Percentiles rank a stretch among this genome's conserved stretches.
Conservation (phyloP, 1,140 invertebrate species). For the Tigriopus japonicus region DNA sequence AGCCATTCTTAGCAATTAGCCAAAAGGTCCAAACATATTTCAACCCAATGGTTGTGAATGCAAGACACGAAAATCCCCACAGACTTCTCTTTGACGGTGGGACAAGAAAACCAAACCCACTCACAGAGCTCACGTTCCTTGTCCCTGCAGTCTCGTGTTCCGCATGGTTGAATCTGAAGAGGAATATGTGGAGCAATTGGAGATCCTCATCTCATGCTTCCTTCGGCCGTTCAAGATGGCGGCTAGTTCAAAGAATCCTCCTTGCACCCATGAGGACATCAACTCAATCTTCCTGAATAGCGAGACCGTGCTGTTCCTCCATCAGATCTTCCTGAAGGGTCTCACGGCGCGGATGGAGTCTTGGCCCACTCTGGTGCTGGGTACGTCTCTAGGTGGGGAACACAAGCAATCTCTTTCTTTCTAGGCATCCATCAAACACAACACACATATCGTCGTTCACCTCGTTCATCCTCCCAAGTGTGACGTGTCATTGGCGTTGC, state of each 20-base stretch:
- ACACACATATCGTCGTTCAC: too few relatives aligned
- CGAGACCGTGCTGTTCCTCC: slow-evolving; percentile 78
- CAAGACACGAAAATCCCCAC: too few relatives aligned
- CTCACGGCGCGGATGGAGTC: slow-evolving; percentile 72
- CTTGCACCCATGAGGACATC: slow-evolving; percentile 80
- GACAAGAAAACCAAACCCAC: too few relatives aligned
- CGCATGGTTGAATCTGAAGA: slow-evolving; percentile 77
- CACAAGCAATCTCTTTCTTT: slow-evolving; percentile 57
- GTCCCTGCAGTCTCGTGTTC: slow-evolving; percentile 44
- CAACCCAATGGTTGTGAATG: too few relatives aligned
- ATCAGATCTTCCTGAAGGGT: slow-evolving; percentile 90
- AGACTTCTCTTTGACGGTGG: too few relatives aligned
- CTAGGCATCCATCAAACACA: too few relatives aligned
- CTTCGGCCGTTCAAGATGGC: slow-evolving; percentile 70
- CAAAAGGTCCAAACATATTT: too few relatives aligned
- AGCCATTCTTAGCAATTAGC: too few relatives aligned
- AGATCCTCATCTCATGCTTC: slow-evolving; percentile 76
- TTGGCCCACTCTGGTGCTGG: slow-evolving; percentile 74
- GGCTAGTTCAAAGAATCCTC: slow-evolving; percentile 76
- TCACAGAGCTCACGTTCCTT: not conserved
- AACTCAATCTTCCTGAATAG: slow-evolving; percentile 89
- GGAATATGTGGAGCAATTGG: slow-evolving; percentile 78
- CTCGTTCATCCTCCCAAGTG: too few relatives aligned
- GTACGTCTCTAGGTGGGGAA: slow-evolving; percentile 28
- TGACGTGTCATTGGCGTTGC: too few relatives aligned